Base-by-base conservation (phyloP, 2,113 vertebrate genomes). In the Camelus dromedarius region DNA sequence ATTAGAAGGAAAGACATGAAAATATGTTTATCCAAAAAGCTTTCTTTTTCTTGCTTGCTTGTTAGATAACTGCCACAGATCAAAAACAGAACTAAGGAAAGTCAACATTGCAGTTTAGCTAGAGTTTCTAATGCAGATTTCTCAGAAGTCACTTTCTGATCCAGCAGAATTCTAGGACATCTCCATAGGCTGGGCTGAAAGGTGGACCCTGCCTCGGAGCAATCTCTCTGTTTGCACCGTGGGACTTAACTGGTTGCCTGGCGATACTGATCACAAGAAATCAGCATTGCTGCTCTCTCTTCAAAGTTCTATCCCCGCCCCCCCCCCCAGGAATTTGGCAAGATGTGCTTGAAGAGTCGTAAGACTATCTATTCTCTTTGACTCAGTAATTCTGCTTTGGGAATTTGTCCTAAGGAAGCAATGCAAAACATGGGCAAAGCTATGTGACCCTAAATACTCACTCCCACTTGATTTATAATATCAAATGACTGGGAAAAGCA, bases 321-420 rank as follows among this genome's bases (percentile, higher is more conserved):
- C 28, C 50, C 50, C 5, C 28, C 19, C 28, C 22, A 90, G 48
- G 28, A 83, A 72, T 87, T 80, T 77, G 54, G 28, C 56, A 77
- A n/a, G 19, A n/a, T 38, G 6, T 73, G 20, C 10, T 69, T 88
- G 56, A 95, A 54, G 18, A 77, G 13, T 4, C 62, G 94, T 73
- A 54, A 81, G 95, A 92, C 66, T 85, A 20, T 50, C 30, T 26
- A 83, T 83, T 93, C 30, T 83, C 19, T 67, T 77, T 82, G 85
- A 96, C 13, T 72, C 11, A 54, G 46, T 42, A 73, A 72, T 88
- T 89, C 64, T 90, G 30, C 77, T 88, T 91, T 87, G 30, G 19
- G 16, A 77, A 79, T 76, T 77, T 87, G 11, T 87, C 42, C 42
- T 93, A 42, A 87, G 48, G 15, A 93, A 79, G 83, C 16, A 92